phyloP scores from a whole-genome alignment of 2,888 invertebrate genomes.

The Rotaria magnacalcarata region DNA sequence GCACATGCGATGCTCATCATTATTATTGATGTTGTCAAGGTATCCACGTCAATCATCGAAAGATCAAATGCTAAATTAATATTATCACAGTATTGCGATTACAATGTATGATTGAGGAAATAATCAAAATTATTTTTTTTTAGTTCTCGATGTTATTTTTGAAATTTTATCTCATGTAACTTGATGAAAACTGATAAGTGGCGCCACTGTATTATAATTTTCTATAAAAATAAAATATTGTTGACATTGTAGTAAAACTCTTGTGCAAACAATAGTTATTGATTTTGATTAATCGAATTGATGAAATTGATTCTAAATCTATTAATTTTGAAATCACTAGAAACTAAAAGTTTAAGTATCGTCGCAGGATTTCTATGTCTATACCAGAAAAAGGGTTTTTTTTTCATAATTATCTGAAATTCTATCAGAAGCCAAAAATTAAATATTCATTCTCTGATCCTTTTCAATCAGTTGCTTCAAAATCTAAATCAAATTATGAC shows the following conservation, averaged over 20 bases:
- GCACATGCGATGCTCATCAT: neutral
- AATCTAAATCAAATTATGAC: too few species aligned
- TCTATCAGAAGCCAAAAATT: too few species aligned
- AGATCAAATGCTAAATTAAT: neutral
- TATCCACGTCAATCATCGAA: neutral
- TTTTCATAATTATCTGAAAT: too few species aligned
- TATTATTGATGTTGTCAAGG: constrained; percentile 3
- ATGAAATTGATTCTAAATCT: neutral
- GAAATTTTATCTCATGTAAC: neutral
- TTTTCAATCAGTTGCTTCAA: too few species aligned
- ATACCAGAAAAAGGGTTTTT: too few species aligned
- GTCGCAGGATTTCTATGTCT: too few species aligned
- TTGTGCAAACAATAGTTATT: neutral
- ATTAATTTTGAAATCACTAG: too few species aligned
- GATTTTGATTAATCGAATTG: neutral
- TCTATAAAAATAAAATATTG: neutral
- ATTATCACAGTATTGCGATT: neutral
- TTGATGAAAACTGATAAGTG: neutral
- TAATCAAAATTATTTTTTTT: neutral
- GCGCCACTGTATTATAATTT: neutral
- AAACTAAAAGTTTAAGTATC: too few species aligned
- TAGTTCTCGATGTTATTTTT: neutral
- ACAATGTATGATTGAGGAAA: neutral
- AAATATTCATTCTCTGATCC: too few species aligned
- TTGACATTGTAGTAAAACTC: neutral